Evolutionary conservation across 2,888 invertebrate genomes (phyloP), one percentile per base, ranked within the genome.

Genomic region (Nemotelus nigrinus): DNA sequence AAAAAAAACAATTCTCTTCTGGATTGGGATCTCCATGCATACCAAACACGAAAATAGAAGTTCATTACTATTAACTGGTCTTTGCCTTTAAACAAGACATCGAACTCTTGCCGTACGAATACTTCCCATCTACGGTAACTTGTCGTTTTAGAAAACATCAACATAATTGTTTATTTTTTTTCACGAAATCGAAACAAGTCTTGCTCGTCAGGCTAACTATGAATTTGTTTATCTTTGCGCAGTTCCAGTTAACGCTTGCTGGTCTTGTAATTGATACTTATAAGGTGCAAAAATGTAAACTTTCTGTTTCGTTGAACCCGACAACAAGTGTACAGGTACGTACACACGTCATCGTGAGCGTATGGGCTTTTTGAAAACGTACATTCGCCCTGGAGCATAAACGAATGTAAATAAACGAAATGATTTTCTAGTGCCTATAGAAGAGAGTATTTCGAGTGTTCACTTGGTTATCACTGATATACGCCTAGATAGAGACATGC

Each of bases 291-390:
- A 70, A 53, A 53, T 53, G 55, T 55, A 41, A 55, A 43, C 55
- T 70, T 70, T 70, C 70, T 55, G 53, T 70, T 47, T 70, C 70
- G 70, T 53, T 67, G 67, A 67, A 67, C 67, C 67, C 2, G 25
- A 10, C 50, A 25, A 64, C 45, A 67, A 47, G 67, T 67, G 60
- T 7, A 58, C n/a, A 25, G 25, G 25, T 25, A 25, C 25, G 25
- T 25, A 25, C 25, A 25, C 25, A 25, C 25, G 25, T 25, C 25
- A 25, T 25, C 25, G 25, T 25, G 25, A 25, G 25, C 25, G 25
- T 25, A 25, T 25, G 25, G 5, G 50, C 50, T 7, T 50, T 50
- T 50, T 8, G 50, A 8, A 50, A 25, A 25, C 25, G 25, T 25
- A 8, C 50, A 50, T 50, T 7, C 6, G 8, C 50, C 8, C 6